Conservation (phyloP, 2,888 invertebrate species). For the Carcina quercana region DNA sequence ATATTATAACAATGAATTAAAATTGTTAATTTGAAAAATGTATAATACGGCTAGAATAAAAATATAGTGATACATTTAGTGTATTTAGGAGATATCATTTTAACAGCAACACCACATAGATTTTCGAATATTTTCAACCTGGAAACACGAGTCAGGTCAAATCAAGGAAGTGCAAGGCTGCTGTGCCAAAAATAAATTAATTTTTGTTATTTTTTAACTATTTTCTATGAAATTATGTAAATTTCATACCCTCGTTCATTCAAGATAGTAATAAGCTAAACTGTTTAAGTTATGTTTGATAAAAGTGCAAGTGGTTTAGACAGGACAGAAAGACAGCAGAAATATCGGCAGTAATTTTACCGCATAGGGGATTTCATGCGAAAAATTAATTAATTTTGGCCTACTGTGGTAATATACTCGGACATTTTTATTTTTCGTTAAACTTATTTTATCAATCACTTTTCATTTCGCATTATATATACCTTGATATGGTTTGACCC, state of each 20-base stretch:
- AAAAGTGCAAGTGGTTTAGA: slow-evolving; percentile 36
- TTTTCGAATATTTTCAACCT: slow-evolving; percentile 31
- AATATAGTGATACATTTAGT: too few relatives aligned
- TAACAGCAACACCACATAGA: too few relatives aligned
- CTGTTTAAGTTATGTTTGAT: slow-evolving; percentile 30
- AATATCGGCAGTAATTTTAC: too few relatives aligned
- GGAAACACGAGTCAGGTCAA: slow-evolving; percentile 48
- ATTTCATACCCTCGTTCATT: slow-evolving; percentile 24
- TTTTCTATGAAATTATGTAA: slow-evolving; percentile 42
- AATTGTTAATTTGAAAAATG: too few relatives aligned
- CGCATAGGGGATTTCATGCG: slow-evolving; percentile 43
- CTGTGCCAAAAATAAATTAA: slow-evolving; percentile 38
- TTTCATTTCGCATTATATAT: slow-evolving; percentile 28
- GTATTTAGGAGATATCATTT: too few relatives aligned
- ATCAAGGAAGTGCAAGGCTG: slow-evolving; percentile 57
- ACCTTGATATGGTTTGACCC: slow-evolving; percentile 65
- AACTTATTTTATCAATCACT: slow-evolving; percentile 16
- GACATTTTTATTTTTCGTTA: slow-evolving; percentile 24
- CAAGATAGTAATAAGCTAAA: slow-evolving; percentile 43
- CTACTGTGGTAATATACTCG: slow-evolving; percentile 20
- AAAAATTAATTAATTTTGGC: slow-evolving; percentile 32
- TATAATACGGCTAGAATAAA: too few relatives aligned
- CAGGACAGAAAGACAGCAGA: slow-evolving; percentile 41
- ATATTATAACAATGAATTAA: too few relatives aligned
- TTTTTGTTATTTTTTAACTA: slow-evolving; percentile 45